Percentiles rank a stretch among this genome's conserved stretches.
phyloP scores from a whole-genome alignment of 2,797 vertebrate genomes.

The Danio kyathit region DNA sequence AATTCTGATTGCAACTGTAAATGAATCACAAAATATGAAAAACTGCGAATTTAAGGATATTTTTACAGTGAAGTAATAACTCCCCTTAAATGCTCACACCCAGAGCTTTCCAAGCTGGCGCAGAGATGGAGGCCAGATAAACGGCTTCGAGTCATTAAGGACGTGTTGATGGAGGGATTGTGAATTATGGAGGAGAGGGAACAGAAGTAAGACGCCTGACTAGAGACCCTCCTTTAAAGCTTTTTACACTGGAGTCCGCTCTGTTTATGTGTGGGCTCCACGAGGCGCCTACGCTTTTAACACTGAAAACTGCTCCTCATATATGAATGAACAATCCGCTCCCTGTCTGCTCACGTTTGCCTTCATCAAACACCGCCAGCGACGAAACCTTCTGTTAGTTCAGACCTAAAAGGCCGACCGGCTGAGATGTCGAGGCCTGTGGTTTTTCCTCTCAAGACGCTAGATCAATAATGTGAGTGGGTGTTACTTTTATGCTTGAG shows the following conservation, averaged over 20 bases:
- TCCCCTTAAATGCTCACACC: slow-evolving; percentile 45
- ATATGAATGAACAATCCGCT: slow-evolving; percentile 57
- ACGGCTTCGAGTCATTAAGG: slow-evolving; percentile 63
- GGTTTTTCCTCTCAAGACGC: slow-evolving; percentile 13
- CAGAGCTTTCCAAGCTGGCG: slow-evolving; percentile 47
- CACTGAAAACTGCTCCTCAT: slow-evolving; percentile 27
- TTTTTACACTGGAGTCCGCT: slow-evolving; percentile 26
- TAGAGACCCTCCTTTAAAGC: slow-evolving; percentile 38
- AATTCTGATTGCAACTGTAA: too few species aligned
- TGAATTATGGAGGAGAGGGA: slow-evolving; percentile 51
- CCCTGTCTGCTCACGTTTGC: slow-evolving; percentile 42
- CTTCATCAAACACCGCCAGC: slow-evolving; percentile 51
- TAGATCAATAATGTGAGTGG: slow-evolving; percentile 30
- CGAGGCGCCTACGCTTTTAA: slow-evolving; percentile 46
- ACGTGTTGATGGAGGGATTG: slow-evolving; percentile 65
- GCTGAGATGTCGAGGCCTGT: slow-evolving; percentile 1
- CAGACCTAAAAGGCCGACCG: background rate
- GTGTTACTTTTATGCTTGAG: slow-evolving; percentile 18
- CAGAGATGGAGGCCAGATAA: slow-evolving; percentile 63
- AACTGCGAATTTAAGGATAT: too few species aligned
- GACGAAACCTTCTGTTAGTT: slow-evolving; percentile 42
- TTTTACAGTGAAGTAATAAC: slow-evolving; percentile 1
- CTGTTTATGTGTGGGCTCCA: slow-evolving; percentile 52
- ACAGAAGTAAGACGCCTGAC: slow-evolving; percentile 43
- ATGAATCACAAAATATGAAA: too few species aligned